Evolutionary conservation across 2,888 invertebrate species (phyloP).

Genomic region (Drosophila nr. perissopoda): DNA sequence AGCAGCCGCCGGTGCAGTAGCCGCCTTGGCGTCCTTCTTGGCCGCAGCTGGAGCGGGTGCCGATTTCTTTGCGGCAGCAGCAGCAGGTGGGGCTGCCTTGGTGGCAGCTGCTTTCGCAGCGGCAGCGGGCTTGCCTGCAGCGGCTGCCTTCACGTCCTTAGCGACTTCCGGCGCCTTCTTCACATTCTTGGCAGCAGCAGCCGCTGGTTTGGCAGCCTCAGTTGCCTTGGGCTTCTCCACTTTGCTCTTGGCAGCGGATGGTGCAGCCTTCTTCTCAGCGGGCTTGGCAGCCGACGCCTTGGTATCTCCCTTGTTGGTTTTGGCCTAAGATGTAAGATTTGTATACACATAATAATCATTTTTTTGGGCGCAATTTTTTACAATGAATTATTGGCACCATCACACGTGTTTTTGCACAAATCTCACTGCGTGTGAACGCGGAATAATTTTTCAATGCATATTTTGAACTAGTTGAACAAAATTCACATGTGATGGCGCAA

Average conservation of each 20-base stretch:
- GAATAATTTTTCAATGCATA: neutral
- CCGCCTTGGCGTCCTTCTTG: slow-evolving; percentile 68
- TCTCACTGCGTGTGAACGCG: slow-evolving; percentile 1
- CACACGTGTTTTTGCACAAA: neutral
- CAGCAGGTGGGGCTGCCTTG: slow-evolving; percentile 68
- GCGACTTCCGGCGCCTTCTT: slow-evolving; percentile 84
- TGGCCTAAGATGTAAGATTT: slow-evolving; percentile 72
- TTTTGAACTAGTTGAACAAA: slow-evolving; percentile 20
- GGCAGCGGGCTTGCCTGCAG: slow-evolving; percentile 65
- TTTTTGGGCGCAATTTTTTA: neutral
- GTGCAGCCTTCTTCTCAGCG: slow-evolving; percentile 82
- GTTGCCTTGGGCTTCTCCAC: slow-evolving; percentile 84
- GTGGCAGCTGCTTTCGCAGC: slow-evolving; percentile 59
- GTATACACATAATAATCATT: slow-evolving; percentile 2
- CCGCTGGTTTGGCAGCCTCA: slow-evolving; percentile 82
- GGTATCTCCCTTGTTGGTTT: slow-evolving; percentile 83
- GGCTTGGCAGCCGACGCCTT: slow-evolving; percentile 83
- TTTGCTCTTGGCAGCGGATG: slow-evolving; percentile 83
- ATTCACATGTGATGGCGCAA: slow-evolving; percentile 32
- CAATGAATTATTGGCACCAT: slow-evolving; percentile 1
- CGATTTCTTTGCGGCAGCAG: slow-evolving; percentile 71
- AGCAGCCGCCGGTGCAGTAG: slow-evolving; percentile 61
- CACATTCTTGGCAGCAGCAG: slow-evolving; percentile 83
- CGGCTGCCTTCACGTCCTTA: slow-evolving; percentile 85
- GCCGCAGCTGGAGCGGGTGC: slow-evolving; percentile 71